Evolutionary conservation across 2,797 vertebrate genomes (phyloP), one percentile per base, ranked within the genome.

Genomic region (Presbytis comata): DNA sequence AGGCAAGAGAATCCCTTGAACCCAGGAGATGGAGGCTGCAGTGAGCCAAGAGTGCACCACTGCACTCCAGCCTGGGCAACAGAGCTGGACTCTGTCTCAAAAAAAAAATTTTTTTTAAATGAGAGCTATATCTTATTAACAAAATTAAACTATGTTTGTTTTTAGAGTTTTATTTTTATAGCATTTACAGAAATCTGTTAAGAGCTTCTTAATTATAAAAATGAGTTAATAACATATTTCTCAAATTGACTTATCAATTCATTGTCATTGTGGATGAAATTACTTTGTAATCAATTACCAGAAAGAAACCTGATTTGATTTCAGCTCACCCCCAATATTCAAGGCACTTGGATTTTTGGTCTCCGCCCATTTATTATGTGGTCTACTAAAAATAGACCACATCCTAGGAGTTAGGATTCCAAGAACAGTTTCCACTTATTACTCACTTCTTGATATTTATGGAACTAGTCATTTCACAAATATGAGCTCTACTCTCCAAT

Each of bases 401-500:
- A 28, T 39, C 16, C 76, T 70, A 57, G n/a, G 41, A 70, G 21
- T 81, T 36, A 41, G 12, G 36, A 80, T 89, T 88, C 55, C 24
- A 61, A n/a, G n/a, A 6, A 17, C 46, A 61, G 55, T 2, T 61
- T 89, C 24, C 26, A 74, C 36, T 57, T 55, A 48, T 24, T 48
- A 46, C 33, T 5, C 3, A 17, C 8, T 48, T 96, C 44, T 94
- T 93, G 39, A 22, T 93, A 59, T 93, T 84, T 92, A 92, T 50
- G 50, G 79, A 92, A 75, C 26, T 89, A 92, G 4, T 55, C 36
- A 84, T 96, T 92, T 94, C 36, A 30, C 70, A 95, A 83, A 70
- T 67, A 93, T 36, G 22, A 80, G 33, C 12, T 76, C n/a, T 2
- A 30, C 19, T 86, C 36, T 93, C 46, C 24, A 33, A 2, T 72